Evolutionary conservation across 2,797 vertebrate species (phyloP).

Genomic region (Amblyraja radiata): DNA sequence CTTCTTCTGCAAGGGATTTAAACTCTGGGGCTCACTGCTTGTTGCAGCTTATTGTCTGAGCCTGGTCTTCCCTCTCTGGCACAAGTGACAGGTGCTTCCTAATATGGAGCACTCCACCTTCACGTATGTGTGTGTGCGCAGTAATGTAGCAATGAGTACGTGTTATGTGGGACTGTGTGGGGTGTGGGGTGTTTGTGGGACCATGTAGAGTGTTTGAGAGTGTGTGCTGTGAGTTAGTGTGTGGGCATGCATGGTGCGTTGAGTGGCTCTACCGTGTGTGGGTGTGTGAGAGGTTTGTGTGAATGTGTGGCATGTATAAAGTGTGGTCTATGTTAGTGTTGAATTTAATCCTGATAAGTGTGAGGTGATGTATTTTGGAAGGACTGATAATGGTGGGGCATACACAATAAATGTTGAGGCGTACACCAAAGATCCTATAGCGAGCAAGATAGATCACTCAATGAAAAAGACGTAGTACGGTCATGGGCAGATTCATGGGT

Average conservation of each 20-base stretch:
- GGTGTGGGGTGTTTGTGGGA: background rate
- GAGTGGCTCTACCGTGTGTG: background rate
- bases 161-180: background rate
- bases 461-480: too few species aligned
- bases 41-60: background rate
- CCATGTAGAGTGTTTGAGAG: background rate
- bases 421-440: too few species aligned
- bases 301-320: background rate
- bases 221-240: background rate
- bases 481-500: too few species aligned
- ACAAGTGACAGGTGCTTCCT: background rate
- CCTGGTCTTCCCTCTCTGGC: background rate
- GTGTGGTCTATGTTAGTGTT: too few species aligned
- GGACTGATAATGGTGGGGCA: too few species aligned
- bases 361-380: too few species aligned
- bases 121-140: background rate
- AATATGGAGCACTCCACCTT: background rate
- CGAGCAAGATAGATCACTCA: too few species aligned
- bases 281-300: background rate
- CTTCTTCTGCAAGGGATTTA: background rate
- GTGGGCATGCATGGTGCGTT: background rate
- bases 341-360: too few species aligned
- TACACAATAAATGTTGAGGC: too few species aligned
- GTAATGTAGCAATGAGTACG: too few species aligned
- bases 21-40: background rate